A percentile compares a stretch with the other conserved stretches of the same genome.
Conservation (phyloP, 2,797 vertebrate genomes). For the Arrhamphus sclerolepis region DNA sequence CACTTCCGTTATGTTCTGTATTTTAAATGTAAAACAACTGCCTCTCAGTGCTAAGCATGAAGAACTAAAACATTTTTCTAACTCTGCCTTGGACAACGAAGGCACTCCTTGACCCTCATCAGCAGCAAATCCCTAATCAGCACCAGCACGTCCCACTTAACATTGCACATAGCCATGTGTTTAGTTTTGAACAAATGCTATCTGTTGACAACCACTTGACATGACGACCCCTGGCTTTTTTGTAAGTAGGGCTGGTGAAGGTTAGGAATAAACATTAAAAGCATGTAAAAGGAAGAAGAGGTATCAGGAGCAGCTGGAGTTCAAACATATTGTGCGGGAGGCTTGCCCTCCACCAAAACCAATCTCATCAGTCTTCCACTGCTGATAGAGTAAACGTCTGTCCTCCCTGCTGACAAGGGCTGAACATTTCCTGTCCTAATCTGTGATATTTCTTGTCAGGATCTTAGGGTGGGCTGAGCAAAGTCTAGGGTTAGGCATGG, state of each 20-base stretch:
- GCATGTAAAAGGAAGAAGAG: constrained; percentile 71
- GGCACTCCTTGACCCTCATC: constrained; percentile 32
- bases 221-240: constrained; percentile 75
- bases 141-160: constrained; percentile 74
- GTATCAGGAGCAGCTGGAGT: constrained; percentile 78
- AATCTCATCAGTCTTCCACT: constrained; percentile 83
- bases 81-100: constrained; percentile 1
- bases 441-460: constrained; percentile 55
- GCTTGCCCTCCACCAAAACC: constrained; percentile 68
- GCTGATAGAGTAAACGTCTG: constrained; percentile 87
- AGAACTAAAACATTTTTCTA: not conserved
- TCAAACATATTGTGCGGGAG: constrained; percentile 79
- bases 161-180: constrained; percentile 75
- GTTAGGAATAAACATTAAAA: constrained; percentile 62
- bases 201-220: constrained; percentile 85
- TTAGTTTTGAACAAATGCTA: constrained; percentile 77
- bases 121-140: constrained; percentile 48
- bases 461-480: constrained; percentile 47
- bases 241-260: constrained; percentile 39
- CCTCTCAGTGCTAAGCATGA: too few relatives aligned
- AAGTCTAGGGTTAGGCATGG: constrained; percentile 41
- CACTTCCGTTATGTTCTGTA: constrained; percentile 19
- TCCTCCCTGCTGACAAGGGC: constrained; percentile 82
- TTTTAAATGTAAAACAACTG: too few relatives aligned
- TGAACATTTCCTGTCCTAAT: constrained; percentile 86